These are phyloP conservation scores for Drosophila seguyi DNA, from an alignment of 1,140 invertebrate genomes.

Conservation along the genomic window DNA sequence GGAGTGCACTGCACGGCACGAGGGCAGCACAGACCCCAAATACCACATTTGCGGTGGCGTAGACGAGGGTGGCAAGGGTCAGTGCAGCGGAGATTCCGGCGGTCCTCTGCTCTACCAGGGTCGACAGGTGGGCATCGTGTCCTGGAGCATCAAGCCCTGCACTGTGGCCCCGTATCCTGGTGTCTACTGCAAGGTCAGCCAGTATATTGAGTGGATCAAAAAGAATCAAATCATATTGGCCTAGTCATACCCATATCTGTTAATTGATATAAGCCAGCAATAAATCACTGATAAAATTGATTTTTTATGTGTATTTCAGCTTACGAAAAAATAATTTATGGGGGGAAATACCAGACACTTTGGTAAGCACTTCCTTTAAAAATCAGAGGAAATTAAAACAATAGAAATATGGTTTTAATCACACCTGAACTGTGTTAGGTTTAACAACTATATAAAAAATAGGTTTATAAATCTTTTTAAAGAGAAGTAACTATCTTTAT, in stretches of 20 bases:
- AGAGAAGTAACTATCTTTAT: too few relatives aligned
- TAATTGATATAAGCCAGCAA: background rate
- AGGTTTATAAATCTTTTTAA: background rate
- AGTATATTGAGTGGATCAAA: constrained; percentile 85
- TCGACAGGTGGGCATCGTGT: constrained; percentile 84
- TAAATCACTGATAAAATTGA: constrained; percentile 30
- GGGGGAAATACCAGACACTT: background rate
- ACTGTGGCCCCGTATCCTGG: constrained; percentile 84
- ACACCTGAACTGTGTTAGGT: too few relatives aligned
- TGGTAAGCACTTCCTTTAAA: background rate
- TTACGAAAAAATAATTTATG: background rate
- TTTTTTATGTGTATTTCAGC: background rate
- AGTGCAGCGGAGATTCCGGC: constrained; percentile 86
- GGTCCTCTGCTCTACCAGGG: constrained; percentile 83
- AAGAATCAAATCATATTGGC: constrained; percentile 64
- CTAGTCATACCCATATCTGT: constrained; percentile 24
- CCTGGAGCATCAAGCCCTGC: constrained; percentile 86
- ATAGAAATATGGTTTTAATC: background rate
- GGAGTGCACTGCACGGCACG: constrained; percentile 72
- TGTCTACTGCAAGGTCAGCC: constrained; percentile 85
- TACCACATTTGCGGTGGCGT: constrained; percentile 85
- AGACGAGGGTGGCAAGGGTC: constrained; percentile 85
- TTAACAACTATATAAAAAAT: background rate
- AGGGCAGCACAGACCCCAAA: constrained; percentile 46
- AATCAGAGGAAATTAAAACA: background rate